Evolutionary conservation across 2,113 vertebrate genomes (phyloP).

Genomic region (Peromyscus californicus): DNA sequence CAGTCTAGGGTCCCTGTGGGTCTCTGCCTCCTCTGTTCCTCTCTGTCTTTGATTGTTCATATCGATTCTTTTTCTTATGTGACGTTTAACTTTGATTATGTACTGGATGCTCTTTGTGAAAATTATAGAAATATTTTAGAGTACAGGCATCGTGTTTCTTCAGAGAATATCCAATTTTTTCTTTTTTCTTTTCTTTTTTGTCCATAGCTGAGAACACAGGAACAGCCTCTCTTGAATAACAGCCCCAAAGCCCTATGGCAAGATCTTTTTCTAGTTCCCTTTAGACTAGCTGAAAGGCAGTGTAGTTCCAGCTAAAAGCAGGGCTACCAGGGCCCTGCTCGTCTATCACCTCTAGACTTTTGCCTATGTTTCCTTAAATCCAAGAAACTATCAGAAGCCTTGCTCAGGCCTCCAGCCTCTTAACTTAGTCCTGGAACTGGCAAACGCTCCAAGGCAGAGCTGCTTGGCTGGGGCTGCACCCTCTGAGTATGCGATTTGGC

Average conservation of each 20-base stretch:
- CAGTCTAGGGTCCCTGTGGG: background rate
- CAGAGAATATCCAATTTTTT: background rate
- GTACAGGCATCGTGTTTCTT: background rate
- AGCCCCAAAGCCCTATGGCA: background rate
- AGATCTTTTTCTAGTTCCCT: background rate
- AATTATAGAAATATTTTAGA: background rate
- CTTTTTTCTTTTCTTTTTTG: background rate
- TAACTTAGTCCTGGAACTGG: background rate
- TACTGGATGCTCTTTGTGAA: background rate
- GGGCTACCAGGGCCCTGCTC: background rate
- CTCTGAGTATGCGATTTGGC: background rate
- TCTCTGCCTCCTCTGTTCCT: background rate
- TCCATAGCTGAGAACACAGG: background rate
- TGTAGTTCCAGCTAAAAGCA: background rate
- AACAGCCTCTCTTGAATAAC: background rate
- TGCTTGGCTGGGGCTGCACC: background rate
- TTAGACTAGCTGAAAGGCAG: background rate
- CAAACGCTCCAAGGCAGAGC: background rate
- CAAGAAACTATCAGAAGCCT: background rate
- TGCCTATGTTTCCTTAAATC: background rate
- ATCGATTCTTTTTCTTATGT: background rate
- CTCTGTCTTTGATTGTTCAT: background rate
- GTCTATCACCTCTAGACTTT: background rate
- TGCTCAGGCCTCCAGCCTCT: background rate
- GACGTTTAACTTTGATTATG: constrained; percentile 4